Conservation (phyloP, 92 coral and sea anemone genomes). For the Porites rus region DNA sequence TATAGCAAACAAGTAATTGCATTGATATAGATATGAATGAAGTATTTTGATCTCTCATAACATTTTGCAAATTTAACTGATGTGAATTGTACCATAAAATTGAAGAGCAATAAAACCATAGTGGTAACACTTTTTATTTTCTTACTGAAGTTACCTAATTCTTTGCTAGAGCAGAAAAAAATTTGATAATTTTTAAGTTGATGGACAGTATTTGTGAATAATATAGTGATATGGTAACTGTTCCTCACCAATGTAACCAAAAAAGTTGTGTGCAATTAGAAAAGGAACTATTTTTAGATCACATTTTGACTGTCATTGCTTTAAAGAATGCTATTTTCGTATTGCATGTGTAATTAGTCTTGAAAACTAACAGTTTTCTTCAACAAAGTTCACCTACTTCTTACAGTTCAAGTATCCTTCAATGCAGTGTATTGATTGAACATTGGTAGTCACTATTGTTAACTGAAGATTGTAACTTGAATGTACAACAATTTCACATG, state of each 20-base stretch:
- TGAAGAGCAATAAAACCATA: too few species aligned
- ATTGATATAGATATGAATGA: background rate
- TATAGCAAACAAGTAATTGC: background rate
- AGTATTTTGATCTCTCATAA: background rate
- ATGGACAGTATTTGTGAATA: slow-evolving; percentile 12
- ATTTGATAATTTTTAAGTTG: background rate
- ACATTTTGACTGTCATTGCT: too few species aligned
- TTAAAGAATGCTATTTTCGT: too few species aligned
- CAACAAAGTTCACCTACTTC: background rate
- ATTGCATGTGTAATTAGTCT: too few species aligned
- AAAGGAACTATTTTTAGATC: too few species aligned
- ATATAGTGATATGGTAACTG: background rate
- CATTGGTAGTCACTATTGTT: background rate
- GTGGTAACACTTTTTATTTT: too few species aligned
- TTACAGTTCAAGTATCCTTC: background rate
- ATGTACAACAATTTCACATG: too few species aligned
- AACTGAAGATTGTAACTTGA: background rate
- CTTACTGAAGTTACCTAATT: too few species aligned
- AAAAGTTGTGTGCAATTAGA: too few species aligned
- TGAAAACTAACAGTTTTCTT: too few species aligned
- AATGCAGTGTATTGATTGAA: background rate
- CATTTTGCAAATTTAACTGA: background rate
- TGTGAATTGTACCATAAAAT: background rate
- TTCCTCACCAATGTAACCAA: background rate
- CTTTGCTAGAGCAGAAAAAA: background rate